Conservation (phyloP, 2,888 invertebrate genomes). For the Andrena hattorfiana region DNA sequence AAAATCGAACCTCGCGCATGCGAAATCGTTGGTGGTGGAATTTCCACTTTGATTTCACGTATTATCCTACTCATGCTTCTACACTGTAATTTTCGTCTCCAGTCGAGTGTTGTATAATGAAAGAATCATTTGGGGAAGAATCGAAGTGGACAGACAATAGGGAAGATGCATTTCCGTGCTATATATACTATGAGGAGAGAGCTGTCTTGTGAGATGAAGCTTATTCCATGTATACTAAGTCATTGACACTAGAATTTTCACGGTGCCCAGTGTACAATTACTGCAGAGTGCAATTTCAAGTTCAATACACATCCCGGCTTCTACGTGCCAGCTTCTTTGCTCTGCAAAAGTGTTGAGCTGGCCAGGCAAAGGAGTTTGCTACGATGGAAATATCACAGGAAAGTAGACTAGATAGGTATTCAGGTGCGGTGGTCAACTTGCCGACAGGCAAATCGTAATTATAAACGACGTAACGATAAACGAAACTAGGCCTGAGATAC, state of each 20-base stretch:
- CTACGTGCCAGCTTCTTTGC: no score
- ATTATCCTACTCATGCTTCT: no score
- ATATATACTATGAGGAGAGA: background rate
- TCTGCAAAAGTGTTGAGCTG: background rate
- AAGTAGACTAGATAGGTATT: background rate
- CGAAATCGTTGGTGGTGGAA: no score
- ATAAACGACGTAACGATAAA: constrained; percentile 69
- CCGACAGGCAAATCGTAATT: constrained; percentile 33
- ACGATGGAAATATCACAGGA: background rate
- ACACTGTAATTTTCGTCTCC: background rate
- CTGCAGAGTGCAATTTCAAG: no score
- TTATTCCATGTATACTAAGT: no score
- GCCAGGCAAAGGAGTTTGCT: background rate
- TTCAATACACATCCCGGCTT: no score
- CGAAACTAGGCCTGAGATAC: constrained; percentile 76
- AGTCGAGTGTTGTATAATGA: background rate
- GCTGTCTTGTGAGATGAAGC: background rate
- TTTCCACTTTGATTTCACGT: no score
- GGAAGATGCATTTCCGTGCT: background rate
- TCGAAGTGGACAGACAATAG: background rate
- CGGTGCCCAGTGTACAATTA: no score
- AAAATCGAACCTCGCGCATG: background rate
- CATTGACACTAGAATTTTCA: no score
- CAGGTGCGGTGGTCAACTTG: constrained; percentile 18
- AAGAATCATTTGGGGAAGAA: background rate